Percentiles rank a stretch among this genome's conserved stretches.
Conservation (phyloP, 2,888 invertebrate genomes). For the Nomada ferruginata region DNA sequence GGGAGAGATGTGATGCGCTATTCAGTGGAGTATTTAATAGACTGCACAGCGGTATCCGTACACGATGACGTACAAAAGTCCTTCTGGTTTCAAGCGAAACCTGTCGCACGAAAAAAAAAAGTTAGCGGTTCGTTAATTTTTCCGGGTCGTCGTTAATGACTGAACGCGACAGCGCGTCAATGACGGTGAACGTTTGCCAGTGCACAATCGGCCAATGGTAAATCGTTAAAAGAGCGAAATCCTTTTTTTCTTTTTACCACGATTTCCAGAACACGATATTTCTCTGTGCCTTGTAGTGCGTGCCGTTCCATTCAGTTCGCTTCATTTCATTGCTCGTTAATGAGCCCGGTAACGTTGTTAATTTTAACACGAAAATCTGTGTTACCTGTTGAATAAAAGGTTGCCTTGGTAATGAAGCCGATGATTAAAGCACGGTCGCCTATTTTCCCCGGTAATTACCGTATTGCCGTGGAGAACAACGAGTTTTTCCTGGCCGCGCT, state of each 20-base stretch:
- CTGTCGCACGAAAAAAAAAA: neutral
- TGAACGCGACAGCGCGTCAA: neutral
- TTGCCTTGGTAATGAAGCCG: conserved; percentile 61
- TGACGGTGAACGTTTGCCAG: conserved; percentile 10
- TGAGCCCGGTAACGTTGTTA: conserved; percentile 59
- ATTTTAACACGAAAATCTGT: conserved; percentile 60
- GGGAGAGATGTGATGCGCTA: neutral
- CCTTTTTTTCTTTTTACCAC: neutral
- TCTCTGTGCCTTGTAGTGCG: neutral
- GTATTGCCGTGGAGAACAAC: conserved; percentile 54
- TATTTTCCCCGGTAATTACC: conserved; percentile 62
- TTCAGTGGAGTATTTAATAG: neutral
- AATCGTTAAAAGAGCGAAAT: conserved; percentile 21
- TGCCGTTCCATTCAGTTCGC: neutral
- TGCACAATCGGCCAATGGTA: conserved; percentile 11
- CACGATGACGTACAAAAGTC: neutral
- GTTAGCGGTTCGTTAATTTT: conserved; percentile 23
- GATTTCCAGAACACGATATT: no score
- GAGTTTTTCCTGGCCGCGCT: conserved; percentile 18
- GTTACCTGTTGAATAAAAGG: conserved; percentile 67
- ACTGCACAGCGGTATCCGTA: neutral
- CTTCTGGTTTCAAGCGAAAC: neutral
- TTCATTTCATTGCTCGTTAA: conserved; percentile 40
- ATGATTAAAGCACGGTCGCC: conserved; percentile 60
- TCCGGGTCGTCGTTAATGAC: neutral